Base-by-base conservation (phyloP, 2,797 vertebrate genomes). In the Malacoctenus gilli region DNA sequence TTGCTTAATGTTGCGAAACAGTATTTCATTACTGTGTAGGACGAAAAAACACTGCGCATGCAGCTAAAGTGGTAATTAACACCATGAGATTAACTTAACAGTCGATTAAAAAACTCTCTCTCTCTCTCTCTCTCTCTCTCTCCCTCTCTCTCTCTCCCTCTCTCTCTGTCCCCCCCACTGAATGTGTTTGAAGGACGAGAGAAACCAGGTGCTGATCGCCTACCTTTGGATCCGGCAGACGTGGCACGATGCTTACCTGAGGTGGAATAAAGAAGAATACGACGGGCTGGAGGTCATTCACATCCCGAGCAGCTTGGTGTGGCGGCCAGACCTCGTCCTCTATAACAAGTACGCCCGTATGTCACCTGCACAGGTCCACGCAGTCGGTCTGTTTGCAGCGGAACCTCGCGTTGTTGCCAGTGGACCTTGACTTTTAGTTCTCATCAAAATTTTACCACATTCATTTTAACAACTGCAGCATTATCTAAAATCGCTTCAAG, bases 151-250 rank as follows among this genome's bases (percentile, higher is more conserved):
- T n/a, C n/a, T n/a, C n/a, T n/a, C n/a, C n/a, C n/a, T n/a, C n/a
- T n/a, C n/a, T n/a, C n/a, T n/a, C n/a, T n/a, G n/a, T n/a, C n/a
- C n/a, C n/a, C n/a, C n/a, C n/a, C n/a, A n/a, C n/a, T 30, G 2
- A 48, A 3, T 68, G 19, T 25, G 9, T 23, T 2, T 46, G 20
- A 58, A 89, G 97, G 97, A 99, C 59, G 97, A 98, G 87, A 92
- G 95, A 79, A 99, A 99, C 83, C 97, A 99, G 86, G 95, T 99
- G 78, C 84, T 98, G 85, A 96, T 95, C 0, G 93, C 94, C 30
- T 99, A 98, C 75, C 82, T 99, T 55, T 99, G 97, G 97, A 97
- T 98, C 80, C 91, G 96, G 67, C 96, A 95, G 86, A 96, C 91
- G n/a, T 99, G 97, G 97, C 85, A 94, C 0, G 97, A 99, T 11